Evolutionary conservation across 2,797 vertebrate species (phyloP).

Genomic region (Syndactyla subalaris): DNA sequence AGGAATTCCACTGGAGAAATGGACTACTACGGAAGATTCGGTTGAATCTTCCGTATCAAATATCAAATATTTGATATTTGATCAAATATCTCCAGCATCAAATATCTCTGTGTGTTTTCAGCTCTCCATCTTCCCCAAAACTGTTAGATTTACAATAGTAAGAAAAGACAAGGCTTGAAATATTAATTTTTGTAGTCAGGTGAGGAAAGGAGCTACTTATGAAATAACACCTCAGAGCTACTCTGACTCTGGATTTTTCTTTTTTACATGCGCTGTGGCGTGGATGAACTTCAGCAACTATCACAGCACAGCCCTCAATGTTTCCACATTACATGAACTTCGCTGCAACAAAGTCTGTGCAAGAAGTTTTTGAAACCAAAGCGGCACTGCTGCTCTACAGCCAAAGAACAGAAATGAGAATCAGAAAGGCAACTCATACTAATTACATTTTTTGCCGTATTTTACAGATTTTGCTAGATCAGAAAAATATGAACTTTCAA

Average conservation of each 20-base stretch:
- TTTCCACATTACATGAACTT: neutral
- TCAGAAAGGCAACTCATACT: neutral
- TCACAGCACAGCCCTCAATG: neutral
- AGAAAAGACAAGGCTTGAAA: neutral
- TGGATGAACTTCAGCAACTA: neutral
- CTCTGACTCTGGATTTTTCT: neutral
- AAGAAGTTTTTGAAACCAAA: neutral
- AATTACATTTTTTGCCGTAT: neutral
- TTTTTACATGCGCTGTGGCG: neutral
- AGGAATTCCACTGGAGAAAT: neutral
- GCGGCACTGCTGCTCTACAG: neutral
- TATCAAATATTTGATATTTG: no score
- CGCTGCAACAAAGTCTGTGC: neutral
- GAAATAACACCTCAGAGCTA: neutral
- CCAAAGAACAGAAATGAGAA: neutral
- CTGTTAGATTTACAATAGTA: neutral
- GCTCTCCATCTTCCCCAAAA: neutral
- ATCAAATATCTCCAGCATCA: neutral
- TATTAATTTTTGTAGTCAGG: neutral
- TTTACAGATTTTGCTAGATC: neutral
- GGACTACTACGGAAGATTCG: neutral
- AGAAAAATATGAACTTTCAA: neutral
- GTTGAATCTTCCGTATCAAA: no score
- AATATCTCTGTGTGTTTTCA: neutral
- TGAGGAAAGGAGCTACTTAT: neutral